phyloP scores from a whole-genome alignment of 2,888 invertebrate genomes.

The Argyresthia goedartella region DNA sequence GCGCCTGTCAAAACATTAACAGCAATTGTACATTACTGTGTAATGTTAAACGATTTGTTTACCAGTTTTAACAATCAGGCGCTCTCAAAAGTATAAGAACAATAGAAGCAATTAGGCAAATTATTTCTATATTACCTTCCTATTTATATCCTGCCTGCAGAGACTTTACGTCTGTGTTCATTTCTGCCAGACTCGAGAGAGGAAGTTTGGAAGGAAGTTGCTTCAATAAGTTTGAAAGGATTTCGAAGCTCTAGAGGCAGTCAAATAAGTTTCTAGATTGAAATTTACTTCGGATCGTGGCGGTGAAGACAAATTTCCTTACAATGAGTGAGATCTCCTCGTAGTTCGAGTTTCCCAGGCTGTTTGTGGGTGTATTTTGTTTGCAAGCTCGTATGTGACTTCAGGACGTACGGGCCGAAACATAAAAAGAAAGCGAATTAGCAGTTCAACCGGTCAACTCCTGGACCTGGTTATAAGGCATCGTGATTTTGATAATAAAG shows the following conservation, averaged over 20 bases:
- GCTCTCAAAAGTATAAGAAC: neutral
- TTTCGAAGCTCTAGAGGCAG: conserved; percentile 24
- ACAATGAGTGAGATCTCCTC: too few relatives aligned
- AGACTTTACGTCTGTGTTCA: neutral
- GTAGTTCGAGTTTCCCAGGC: too few relatives aligned
- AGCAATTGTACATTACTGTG: neutral
- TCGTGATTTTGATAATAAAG: too few relatives aligned
- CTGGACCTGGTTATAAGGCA: too few relatives aligned
- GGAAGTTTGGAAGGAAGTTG: conserved; percentile 18
- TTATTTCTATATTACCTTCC: too few relatives aligned
- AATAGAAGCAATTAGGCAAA: too few relatives aligned
- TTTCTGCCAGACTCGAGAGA: neutral
- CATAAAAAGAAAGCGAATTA: too few relatives aligned
- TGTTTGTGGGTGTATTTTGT: neutral
- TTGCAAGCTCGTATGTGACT: too few relatives aligned
- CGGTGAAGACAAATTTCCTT: too few relatives aligned
- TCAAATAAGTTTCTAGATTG: conserved; percentile 35
- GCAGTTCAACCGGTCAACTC: too few relatives aligned
- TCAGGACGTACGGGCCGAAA: too few relatives aligned
- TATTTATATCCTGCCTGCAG: too few relatives aligned
- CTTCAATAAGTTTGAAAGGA: conserved; percentile 38
- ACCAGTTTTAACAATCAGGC: neutral
- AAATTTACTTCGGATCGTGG: conserved; percentile 24
- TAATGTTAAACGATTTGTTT: neutral
- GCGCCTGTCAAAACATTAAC: neutral